Base-by-base conservation (phyloP, 2,113 vertebrate genomes). In the Uria aalge region DNA sequence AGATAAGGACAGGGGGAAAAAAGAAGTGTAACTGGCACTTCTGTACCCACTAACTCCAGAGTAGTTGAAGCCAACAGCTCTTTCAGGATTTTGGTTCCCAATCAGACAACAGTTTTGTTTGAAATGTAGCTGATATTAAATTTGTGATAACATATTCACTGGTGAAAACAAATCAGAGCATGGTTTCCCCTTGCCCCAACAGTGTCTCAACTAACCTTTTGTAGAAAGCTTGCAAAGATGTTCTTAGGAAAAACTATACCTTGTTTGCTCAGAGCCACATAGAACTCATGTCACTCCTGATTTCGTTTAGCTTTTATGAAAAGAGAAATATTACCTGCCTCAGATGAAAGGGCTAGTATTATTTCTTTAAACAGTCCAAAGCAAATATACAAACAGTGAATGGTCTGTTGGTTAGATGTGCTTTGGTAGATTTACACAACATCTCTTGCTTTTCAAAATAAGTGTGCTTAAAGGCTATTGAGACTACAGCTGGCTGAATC, bases 281-380 rank as follows among this genome's bases (percentile, higher is more conserved):
- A n/a, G 83, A 76, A 76, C 22, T 74, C 40, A 6, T 83, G 84
- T 83, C 56, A 91, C 41, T 90, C 4, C 8, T 89, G 36, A 56
- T 90, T 68, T 96, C 95, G 74, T 97, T 93, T 96, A 93, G 86
- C 50, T 97, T 95, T 43, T 64, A 73, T 85, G 80, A 87, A 89
- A 95, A 69, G 45, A 85, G 88, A 90, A 75, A 79, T 91, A 91
- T 74, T 87, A 72, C 74, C 47, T 82, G 67, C 69, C 76, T 78
- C 63, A 81, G 80, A 90, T 84, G 86, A 97, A 96, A 91, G 27
- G 64, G 72, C 68, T 45, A 60, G 76, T 85, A 88, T 87, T 79
- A 47, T 55, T 96, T 96, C 86, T 97, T 95, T 95, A 92, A 97
- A 97, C 75, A 97, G 30, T 74, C 30, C 38, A 95, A 77, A 97